Conservation (phyloP, 2,888 invertebrate genomes). For the Thecocarcelia acutangulata region DNA sequence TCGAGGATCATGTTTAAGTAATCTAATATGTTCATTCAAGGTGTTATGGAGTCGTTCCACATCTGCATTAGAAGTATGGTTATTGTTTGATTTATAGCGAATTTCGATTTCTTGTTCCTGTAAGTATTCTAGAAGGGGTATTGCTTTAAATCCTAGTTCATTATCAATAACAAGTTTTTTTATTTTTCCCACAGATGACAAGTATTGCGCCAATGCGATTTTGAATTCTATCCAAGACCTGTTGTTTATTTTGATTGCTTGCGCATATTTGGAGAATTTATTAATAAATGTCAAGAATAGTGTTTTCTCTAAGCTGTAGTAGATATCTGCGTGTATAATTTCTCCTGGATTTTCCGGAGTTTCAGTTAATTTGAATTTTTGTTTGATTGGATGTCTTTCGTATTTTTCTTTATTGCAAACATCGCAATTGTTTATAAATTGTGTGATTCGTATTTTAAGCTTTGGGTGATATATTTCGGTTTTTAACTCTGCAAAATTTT, state of each 20-base stretch:
- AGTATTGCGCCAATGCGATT: slow-evolving; percentile 10
- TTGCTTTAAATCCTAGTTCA: slow-evolving; percentile 2
- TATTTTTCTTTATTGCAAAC: too few species aligned
- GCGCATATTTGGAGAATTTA: slow-evolving; percentile 41
- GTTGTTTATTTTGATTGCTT: slow-evolving; percentile 23
- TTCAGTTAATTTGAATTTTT: too few species aligned
- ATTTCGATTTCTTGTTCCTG: neutral
- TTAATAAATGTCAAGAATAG: slow-evolving; percentile 44
- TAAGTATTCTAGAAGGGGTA: slow-evolving; percentile 4
- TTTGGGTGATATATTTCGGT: neutral
- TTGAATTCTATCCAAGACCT: slow-evolving; percentile 60
- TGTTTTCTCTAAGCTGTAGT: slow-evolving; percentile 29
- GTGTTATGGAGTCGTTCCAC: too few species aligned
- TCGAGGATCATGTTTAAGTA: slow-evolving; percentile 1
- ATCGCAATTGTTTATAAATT: slow-evolving; percentile 8
- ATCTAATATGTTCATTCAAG: slow-evolving; percentile 2
- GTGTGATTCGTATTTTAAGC: neutral
- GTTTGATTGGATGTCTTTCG: too few species aligned
- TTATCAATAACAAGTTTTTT: slow-evolving; percentile 8
- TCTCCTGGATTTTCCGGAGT: neutral
- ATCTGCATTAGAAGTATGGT: too few species aligned
- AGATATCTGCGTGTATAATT: neutral
- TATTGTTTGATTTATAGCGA: neutral
- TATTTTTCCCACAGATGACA: slow-evolving; percentile 43
- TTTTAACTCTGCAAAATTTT: neutral